Base-by-base conservation (phyloP, 1,140 invertebrate species). In the Galleria mellonella region DNA sequence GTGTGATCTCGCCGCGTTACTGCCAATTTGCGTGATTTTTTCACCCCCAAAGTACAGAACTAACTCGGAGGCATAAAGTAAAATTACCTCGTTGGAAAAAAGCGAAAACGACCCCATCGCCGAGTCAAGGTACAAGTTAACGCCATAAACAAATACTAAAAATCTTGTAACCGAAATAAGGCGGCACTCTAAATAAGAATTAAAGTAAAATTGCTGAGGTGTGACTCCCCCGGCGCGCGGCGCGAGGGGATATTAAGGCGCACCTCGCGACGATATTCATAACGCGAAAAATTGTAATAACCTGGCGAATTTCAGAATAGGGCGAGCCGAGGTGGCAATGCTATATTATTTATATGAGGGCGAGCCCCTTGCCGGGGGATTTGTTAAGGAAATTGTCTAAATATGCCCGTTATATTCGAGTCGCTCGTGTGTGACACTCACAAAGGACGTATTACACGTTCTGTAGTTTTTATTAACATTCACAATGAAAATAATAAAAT, bases 281-380 rank as follows among this genome's bases (percentile, higher is more conserved):
- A 83, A 83, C 54, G 77, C 79, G 77, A 83, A 79, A 83, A 83
- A 83, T 83, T 83, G 73, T 82, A 83, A 83, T 83, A 83, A 83
- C 75, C 79, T 63, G 56, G 58, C 61, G 69, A 61, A 72, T 73
- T 71, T 74, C 63, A 62, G 62, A 52, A 54, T 50, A 64, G 71
- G 70, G 71, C 59, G 59, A 55, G 67, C 55, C 35, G 63, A 61
- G 69, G 63, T 65, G 62, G 48, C 56, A 43, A 50, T 43, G 60
- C 46, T 58, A 47, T 58, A 55, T 63, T 72, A 66, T 72, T 72
- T 72, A 72, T 62, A 62, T 47, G 61, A 62, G 72, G 71, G 72
- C 61, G 62, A 63, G 60, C 53, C 60, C 57, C 52, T 45, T 27
- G 35, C 41, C 17, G 33, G 41, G 62, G 62, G 62, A 69, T 64